A percentile compares a stretch with the other conserved stretches of the same genome.
These are phyloP conservation scores for Philotrypesis tridentata DNA, from an alignment of 1,140 invertebrate species.

Conservation along the genomic window DNA sequence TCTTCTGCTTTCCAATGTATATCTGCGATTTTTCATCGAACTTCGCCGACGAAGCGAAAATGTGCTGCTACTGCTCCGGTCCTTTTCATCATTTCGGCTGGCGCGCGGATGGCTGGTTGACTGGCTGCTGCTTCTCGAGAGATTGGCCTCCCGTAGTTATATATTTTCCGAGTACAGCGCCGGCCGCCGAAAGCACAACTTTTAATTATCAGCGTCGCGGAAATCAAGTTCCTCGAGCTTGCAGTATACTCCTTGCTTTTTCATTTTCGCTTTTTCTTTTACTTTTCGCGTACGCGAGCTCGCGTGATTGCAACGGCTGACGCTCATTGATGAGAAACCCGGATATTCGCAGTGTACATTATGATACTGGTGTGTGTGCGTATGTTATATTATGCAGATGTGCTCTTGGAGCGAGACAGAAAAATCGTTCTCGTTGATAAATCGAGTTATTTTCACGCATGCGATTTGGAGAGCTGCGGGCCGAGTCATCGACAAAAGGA, in stretches of 20 bases:
- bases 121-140: slow-evolving; percentile 25
- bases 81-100: slow-evolving; percentile 47
- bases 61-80: slow-evolving; percentile 10
- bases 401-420: too few relatives aligned
- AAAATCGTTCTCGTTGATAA: too few relatives aligned
- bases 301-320: background rate
- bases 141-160: slow-evolving; percentile 22
- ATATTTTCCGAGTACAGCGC: background rate
- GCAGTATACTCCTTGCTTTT: slow-evolving; percentile 21
- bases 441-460: background rate
- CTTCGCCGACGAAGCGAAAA: slow-evolving; percentile 33
- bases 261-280: background rate
- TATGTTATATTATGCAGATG: too few relatives aligned
- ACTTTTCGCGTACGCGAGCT: background rate
- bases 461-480: background rate
- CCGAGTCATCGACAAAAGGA: background rate
- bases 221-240: slow-evolving; percentile 25
- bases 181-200: slow-evolving; percentile 41
- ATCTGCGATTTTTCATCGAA: slow-evolving; percentile 50
- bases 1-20: slow-evolving; percentile 43
- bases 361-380: too few relatives aligned
- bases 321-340: background rate
- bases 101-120: slow-evolving; percentile 7
- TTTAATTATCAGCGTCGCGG: slow-evolving; percentile 50
- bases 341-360: background rate